Percentiles rank a stretch among this genome's conserved stretches.
phyloP scores from a whole-genome alignment of 2,113 vertebrate species.

The Megaceryle torquata region DNA sequence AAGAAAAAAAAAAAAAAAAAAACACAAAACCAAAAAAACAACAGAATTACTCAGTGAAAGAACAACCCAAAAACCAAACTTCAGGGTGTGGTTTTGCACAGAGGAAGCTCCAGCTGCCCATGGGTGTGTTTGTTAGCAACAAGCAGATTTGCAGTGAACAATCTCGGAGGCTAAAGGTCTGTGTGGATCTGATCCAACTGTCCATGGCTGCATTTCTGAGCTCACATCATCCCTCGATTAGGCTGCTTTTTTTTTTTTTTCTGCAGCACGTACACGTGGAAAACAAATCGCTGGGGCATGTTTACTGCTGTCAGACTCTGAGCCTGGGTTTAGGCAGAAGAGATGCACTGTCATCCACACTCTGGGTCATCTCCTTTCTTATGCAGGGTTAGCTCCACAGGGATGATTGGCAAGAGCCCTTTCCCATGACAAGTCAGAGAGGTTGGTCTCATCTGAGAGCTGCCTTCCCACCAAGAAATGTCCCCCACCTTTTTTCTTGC shows the following conservation, averaged over 20 bases:
- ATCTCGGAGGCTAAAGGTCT: neutral
- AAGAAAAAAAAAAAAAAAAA: slow-evolving; percentile 1
- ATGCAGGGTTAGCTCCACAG: accelerated
- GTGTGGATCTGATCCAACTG: neutral
- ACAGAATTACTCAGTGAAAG: neutral
- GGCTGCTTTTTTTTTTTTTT: neutral
- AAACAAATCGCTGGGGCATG: neutral
- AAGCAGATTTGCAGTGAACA: neutral
- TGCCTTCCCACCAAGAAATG: neutral
- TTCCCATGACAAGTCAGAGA: neutral
- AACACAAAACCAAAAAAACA: too few species aligned
- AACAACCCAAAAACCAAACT: neutral
- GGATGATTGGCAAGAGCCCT: neutral
- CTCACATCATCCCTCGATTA: neutral
- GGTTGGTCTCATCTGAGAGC: neutral
- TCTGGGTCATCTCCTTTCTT: neutral
- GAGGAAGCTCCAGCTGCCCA: neutral
- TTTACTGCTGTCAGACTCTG: neutral
- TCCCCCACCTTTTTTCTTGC: neutral
- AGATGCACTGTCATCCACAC: neutral
- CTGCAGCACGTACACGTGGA: neutral
- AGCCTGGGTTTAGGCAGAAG: neutral
- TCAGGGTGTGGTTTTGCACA: neutral
- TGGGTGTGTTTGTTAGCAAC: neutral
- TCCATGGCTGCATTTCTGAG: neutral